These are phyloP conservation scores for Morpho helenor DNA, from an alignment of 2,888 invertebrate genomes.

Conservation along the genomic window DNA sequence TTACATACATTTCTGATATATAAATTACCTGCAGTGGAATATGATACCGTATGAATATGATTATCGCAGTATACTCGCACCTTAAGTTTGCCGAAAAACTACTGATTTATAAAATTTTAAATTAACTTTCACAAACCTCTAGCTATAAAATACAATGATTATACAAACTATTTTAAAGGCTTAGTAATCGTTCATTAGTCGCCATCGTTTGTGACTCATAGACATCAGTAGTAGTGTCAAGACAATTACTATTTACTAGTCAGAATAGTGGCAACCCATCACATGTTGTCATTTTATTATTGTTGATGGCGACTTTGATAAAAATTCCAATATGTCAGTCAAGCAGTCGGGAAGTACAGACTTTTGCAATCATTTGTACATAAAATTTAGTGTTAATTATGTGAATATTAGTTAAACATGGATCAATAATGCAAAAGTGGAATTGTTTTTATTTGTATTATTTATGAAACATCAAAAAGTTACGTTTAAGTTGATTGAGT, in stretches of 20 bases:
- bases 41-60: no score
- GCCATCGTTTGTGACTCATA: no score
- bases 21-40: no score
- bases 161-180: no score
- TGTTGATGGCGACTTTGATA: conserved; percentile 17
- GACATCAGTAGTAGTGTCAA: no score
- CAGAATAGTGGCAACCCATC: not conserved
- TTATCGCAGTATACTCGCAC: no score
- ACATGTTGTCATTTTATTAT: not conserved
- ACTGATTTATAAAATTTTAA: no score
- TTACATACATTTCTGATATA: no score
- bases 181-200: no score
- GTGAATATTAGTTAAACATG: conserved; percentile 42
- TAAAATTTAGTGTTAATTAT: conserved; percentile 35
- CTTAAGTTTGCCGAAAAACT: no score
- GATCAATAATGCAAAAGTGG: conserved; percentile 36
- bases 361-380: conserved; percentile 35
- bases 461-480: conserved; percentile 25
- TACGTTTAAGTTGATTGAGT: conserved; percentile 33
- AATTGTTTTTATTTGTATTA: conserved; percentile 34
- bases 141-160: no score
- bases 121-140: no score
- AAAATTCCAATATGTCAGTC: conserved; percentile 66
- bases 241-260: not conserved
- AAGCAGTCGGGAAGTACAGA: conserved; percentile 41